Percentiles rank a stretch among this genome's conserved stretches.
Conservation (phyloP, 2,888 invertebrate species). For the Hermaeophaga mercurialis region DNA sequence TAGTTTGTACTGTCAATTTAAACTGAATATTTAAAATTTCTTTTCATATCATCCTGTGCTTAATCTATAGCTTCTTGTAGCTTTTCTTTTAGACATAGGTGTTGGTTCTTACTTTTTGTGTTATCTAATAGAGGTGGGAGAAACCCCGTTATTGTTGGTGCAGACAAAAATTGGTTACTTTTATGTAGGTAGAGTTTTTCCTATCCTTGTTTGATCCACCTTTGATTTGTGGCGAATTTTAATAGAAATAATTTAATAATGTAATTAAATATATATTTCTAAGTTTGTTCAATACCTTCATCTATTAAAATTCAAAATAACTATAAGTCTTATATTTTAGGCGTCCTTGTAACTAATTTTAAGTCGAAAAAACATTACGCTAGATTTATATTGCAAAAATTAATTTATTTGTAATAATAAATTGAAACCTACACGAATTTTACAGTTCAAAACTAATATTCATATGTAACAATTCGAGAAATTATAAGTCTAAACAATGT, state of each 20-base stretch:
- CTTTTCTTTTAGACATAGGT: slow-evolving; percentile 29
- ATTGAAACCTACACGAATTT: no score
- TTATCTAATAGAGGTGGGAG: slow-evolving; percentile 18
- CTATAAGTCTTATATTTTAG: no score
- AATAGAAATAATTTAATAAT: neutral
- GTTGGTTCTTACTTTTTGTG: slow-evolving; percentile 26
- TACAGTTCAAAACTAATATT: no score
- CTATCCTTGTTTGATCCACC: neutral
- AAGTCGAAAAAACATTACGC: no score
- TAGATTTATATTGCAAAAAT: no score
- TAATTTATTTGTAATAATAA: no score
- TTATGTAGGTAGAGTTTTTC: slow-evolving; percentile 5
- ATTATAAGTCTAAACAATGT: no score
- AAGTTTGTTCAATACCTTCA: no score
- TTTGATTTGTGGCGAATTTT: neutral
- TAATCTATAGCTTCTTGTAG: slow-evolving; percentile 24
- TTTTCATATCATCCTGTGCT: slow-evolving; percentile 35
- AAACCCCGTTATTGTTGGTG: slow-evolving; percentile 4
- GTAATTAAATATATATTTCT: no score
- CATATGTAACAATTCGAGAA: no score
- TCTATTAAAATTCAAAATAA: no score
- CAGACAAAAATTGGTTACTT: slow-evolving; percentile 1
- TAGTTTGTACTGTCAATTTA: slow-evolving; percentile 15
- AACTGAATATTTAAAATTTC: slow-evolving; percentile 24
- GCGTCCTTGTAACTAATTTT: no score